Conservation (phyloP, 1,140 invertebrate genomes). For the Hyles vespertilio region DNA sequence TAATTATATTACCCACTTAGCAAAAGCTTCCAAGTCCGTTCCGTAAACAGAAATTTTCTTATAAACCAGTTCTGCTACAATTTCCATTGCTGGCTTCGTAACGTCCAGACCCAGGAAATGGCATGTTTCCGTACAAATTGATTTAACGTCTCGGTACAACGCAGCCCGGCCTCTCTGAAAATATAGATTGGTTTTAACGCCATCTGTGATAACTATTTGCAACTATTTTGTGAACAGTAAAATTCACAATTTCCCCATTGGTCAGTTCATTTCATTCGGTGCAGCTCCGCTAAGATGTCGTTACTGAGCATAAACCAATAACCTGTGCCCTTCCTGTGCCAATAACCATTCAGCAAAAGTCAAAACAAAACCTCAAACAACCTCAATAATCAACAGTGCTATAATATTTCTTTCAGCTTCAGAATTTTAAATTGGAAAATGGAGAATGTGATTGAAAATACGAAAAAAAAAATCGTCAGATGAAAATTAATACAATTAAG, state of each 20-base stretch:
- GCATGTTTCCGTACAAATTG: conserved; percentile 68
- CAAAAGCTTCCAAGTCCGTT: conserved; percentile 76
- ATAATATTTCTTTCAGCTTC: too few relatives aligned
- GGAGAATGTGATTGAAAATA: too few relatives aligned
- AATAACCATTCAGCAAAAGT: too few relatives aligned
- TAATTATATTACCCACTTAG: conserved; percentile 60
- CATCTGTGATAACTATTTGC: conserved; percentile 12
- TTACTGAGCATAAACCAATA: too few relatives aligned
- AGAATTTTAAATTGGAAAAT: too few relatives aligned
- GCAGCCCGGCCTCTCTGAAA: conserved; percentile 71
- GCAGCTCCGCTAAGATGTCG: not conserved
- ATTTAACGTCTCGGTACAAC: conserved; percentile 60
- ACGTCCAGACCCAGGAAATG: conserved; percentile 64
- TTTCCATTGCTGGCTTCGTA: conserved; percentile 64
- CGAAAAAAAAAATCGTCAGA: not conserved
- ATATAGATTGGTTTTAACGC: conserved; percentile 13
- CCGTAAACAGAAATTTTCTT: conserved; percentile 70
- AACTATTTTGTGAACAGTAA: too few relatives aligned
- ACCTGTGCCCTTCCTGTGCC: too few relatives aligned
- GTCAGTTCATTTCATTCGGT: not conserved
- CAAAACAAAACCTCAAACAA: too few relatives aligned
- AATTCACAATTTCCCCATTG: too few relatives aligned
- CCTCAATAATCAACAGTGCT: too few relatives aligned
- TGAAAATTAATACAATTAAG: not conserved
- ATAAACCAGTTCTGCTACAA: conserved; percentile 72